A percentile compares a stretch with the other conserved stretches of the same genome.
phyloP scores from a whole-genome alignment of 53 echinoderm and acorn worm species.

The Paelopatides confundens region DNA sequence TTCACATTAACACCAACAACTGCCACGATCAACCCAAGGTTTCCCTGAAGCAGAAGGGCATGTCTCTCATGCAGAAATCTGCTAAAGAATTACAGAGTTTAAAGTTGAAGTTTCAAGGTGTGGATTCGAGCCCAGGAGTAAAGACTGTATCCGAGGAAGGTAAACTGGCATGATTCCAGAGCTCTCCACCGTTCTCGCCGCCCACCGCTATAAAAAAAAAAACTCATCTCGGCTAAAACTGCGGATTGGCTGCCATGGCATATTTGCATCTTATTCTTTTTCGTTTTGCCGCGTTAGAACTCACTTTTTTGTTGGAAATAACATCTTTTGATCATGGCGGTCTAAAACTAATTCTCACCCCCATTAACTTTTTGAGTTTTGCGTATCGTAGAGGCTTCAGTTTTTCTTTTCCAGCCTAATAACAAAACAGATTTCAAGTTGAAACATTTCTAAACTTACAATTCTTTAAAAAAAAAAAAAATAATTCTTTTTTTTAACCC shows the following conservation, averaged over 20 bases:
- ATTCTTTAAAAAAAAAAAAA: no score
- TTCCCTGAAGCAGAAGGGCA: constrained; percentile 26
- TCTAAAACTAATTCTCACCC: neutral
- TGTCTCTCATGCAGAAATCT: constrained; percentile 26
- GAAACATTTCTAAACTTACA: no score
- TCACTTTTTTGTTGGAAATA: neutral
- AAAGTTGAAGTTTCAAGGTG: constrained; percentile 33
- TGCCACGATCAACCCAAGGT: constrained; percentile 26
- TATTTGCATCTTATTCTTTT: neutral
- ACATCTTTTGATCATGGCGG: neutral
- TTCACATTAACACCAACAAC: constrained; percentile 45
- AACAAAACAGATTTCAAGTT: neutral
- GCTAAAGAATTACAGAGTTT: constrained; percentile 23
- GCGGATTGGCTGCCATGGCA: neutral
- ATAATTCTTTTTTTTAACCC: no score
- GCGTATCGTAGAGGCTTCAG: neutral
- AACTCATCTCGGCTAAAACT: neutral
- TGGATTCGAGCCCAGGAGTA: constrained; percentile 16
- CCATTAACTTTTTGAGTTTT: neutral
- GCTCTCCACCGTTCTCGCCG: constrained; percentile 10
- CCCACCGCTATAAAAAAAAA: constrained; percentile 6
- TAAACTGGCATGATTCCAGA: constrained; percentile 38
- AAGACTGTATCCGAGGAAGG: constrained; percentile 12
- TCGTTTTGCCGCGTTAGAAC: neutral
- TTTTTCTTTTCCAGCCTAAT: neutral